These are phyloP conservation scores for Drosophila eugracilis DNA, from an alignment of 1,140 invertebrate species.

Conservation along the genomic window DNA sequence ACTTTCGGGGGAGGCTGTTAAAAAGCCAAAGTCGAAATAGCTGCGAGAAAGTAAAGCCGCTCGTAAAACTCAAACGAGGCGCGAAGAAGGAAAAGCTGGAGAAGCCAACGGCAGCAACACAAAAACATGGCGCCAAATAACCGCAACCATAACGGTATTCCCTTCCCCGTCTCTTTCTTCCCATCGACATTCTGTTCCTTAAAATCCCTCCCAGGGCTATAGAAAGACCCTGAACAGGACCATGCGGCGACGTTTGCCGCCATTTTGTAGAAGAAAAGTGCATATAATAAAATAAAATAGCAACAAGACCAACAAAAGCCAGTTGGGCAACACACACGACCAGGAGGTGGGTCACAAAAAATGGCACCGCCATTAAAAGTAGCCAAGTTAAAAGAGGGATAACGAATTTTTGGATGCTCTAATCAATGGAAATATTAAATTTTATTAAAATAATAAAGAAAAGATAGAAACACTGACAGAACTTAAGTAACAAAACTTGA, in stretches of 20 bases:
- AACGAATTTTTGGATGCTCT: conserved; percentile 35
- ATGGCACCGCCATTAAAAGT: conserved; percentile 61
- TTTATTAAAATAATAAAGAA: background rate
- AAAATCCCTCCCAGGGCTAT: conserved; percentile 6
- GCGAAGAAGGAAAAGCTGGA: conserved; percentile 25
- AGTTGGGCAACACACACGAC: conserved; percentile 22
- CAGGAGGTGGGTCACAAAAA: conserved; percentile 64
- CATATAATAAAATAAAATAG: conserved; percentile 83
- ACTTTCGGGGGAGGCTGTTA: conserved; percentile 60
- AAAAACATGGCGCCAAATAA: conserved; percentile 83
- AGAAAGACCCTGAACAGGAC: conserved; percentile 39
- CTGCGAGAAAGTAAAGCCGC: conserved; percentile 82
- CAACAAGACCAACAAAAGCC: conserved; percentile 53
- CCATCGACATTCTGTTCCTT: too few relatives aligned
- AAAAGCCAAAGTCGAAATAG: conserved; percentile 80
- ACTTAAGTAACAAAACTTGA: too few relatives aligned
- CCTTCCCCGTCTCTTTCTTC: background rate
- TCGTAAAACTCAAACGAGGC: conserved; percentile 82
- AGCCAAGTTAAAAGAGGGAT: background rate
- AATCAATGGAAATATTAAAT: background rate
- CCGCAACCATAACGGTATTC: conserved; percentile 74
- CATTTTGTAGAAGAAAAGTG: conserved; percentile 83
- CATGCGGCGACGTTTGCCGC: conserved; percentile 75
- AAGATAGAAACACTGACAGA: too few relatives aligned
- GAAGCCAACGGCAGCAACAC: conserved; percentile 6